These are phyloP conservation scores for Pteronura brasiliensis DNA, from an alignment of 2,113 vertebrate genomes.

Conservation along the genomic window DNA sequence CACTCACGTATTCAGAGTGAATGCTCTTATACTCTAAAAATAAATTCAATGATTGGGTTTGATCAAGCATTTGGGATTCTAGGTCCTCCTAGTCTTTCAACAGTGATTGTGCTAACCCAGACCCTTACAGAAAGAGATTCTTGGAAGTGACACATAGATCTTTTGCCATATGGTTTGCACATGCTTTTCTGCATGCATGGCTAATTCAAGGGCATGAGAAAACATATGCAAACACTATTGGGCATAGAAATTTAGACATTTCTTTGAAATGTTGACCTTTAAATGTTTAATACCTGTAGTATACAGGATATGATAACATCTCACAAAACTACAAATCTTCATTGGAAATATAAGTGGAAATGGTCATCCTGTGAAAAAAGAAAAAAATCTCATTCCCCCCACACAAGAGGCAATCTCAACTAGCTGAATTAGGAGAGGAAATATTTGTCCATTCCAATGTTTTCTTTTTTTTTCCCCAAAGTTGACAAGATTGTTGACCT, in stretches of 20 bases:
- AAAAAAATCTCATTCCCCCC: background rate
- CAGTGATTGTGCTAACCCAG: constrained; percentile 28
- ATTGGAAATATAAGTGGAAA: constrained; percentile 33
- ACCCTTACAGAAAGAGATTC: background rate
- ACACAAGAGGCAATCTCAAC: background rate
- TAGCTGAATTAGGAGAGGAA: background rate
- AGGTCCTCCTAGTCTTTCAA: background rate
- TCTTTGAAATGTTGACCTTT: constrained; percentile 69
- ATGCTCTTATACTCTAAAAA: constrained; percentile 17
- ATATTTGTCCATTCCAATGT: background rate
- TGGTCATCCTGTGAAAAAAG: background rate
- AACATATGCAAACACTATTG: constrained; percentile 65
- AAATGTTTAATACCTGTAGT: constrained; percentile 74
- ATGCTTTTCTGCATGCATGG: constrained; percentile 66
- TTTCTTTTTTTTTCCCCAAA: background rate
- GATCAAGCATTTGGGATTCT: constrained; percentile 10
- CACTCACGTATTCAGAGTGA: background rate
- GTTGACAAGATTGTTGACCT: background rate
- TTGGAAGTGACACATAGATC: constrained; percentile 41
- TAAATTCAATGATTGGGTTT: background rate
- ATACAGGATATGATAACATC: constrained; percentile 48
- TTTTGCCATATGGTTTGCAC: constrained; percentile 71
- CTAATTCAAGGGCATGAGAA: constrained; percentile 70
- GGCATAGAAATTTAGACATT: constrained; percentile 57
- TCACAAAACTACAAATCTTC: constrained; percentile 53